These are phyloP conservation scores for Pocillopora grandis DNA, from an alignment of 92 coral and sea anemone species.

Conservation along the genomic window DNA sequence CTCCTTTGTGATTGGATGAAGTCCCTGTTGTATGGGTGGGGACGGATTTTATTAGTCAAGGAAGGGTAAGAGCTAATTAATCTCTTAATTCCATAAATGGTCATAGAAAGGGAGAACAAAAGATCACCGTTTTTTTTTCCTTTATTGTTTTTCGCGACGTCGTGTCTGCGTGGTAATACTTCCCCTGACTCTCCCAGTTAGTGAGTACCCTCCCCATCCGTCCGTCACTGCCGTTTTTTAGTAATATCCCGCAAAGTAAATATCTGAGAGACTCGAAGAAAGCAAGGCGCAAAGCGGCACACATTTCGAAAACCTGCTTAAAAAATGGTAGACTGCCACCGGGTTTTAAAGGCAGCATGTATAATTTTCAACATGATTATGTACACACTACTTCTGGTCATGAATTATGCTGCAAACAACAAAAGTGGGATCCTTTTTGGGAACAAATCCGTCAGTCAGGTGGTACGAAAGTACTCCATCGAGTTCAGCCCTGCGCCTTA, in stretches of 20 bases:
- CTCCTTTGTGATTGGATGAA: no score
- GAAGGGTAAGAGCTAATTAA: no score
- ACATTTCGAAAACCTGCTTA: background rate
- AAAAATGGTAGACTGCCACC: slow-evolving; percentile 22
- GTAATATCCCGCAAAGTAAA: background rate
- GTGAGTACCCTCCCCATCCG: no score
- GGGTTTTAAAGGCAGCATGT: slow-evolving; percentile 25
- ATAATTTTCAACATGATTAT: slow-evolving; percentile 23
- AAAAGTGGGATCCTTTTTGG: slow-evolving; percentile 40
- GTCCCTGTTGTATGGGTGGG: no score
- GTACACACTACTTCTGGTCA: slow-evolving; percentile 39
- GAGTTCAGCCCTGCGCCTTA: slow-evolving; percentile 76
- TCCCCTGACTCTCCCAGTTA: no score
- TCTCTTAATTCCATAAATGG: no score
- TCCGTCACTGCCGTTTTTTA: background rate
- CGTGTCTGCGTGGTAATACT: no score
- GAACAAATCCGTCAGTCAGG: slow-evolving; percentile 38
- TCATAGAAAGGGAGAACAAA: no score
- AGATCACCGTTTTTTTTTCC: no score
- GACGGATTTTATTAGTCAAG: no score
- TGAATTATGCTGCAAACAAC: slow-evolving; percentile 42
- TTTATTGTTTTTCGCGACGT: no score
- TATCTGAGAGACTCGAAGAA: background rate
- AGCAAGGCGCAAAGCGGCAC: background rate
- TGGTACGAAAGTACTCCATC: slow-evolving; percentile 46